Conservation (phyloP, 92 coral and sea anemone species). For the Zoanthus sansibaricus region DNA sequence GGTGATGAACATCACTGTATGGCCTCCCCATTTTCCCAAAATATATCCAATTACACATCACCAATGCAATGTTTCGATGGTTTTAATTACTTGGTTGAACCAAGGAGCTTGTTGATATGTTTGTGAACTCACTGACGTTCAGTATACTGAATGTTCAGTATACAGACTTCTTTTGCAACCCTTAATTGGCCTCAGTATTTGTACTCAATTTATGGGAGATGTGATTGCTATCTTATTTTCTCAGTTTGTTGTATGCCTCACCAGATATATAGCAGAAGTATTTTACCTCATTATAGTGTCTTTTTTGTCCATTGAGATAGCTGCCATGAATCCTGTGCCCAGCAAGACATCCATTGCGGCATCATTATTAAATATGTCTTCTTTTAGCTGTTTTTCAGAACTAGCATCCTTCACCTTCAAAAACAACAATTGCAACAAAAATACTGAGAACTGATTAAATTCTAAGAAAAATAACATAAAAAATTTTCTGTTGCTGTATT, state of each 20-base stretch:
- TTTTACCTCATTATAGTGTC: constrained; percentile 41
- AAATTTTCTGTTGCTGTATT: constrained; percentile 29
- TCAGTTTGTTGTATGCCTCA: constrained; percentile 36
- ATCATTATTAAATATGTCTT: constrained; percentile 48
- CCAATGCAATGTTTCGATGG: constrained; percentile 20
- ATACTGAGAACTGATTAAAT: constrained; percentile 1
- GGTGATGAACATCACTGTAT: constrained; percentile 34
- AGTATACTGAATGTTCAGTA: constrained; percentile 33
- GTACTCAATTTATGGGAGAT: constrained; percentile 41
- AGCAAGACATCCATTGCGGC: constrained; percentile 49
- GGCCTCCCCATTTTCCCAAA: constrained; percentile 25
- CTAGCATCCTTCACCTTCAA: constrained; percentile 39
- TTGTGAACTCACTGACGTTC: constrained; percentile 28
- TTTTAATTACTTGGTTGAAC: constrained; percentile 36
- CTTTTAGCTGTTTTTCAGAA: constrained; percentile 32
- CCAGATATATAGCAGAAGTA: constrained; percentile 31
- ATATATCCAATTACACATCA: constrained; percentile 31
- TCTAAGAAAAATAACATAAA: not conserved
- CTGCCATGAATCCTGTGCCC: constrained; percentile 52
- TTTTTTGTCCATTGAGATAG: constrained; percentile 45
- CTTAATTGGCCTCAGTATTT: constrained; percentile 37
- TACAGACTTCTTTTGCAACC: constrained; percentile 34
- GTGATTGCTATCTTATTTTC: constrained; percentile 27
- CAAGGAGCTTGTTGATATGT: constrained; percentile 15
- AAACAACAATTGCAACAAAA: constrained; percentile 23